Evolutionary conservation across 2,797 vertebrate genomes (phyloP), one percentile per base, ranked within the genome.

Genomic region (Neomorphus geoffroyi): DNA sequence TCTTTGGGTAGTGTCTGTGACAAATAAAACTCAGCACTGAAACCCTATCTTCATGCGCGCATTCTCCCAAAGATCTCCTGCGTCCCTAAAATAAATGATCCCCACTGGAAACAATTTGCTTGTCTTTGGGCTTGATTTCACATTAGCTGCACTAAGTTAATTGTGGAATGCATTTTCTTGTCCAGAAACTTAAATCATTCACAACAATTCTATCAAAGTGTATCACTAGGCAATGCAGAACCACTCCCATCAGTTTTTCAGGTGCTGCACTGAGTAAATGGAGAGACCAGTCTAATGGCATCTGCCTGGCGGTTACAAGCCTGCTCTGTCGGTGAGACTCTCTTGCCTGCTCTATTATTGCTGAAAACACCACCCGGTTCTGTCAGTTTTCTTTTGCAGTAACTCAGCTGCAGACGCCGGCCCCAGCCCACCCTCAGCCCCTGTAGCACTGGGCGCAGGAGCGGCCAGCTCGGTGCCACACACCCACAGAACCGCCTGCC

Each of bases 291-390:
- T 33, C 9, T 6, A 16, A 3, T 0, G 13, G 73, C 61, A 22
- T 0, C 50, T 10, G 61, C 4, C 37, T 0, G 0, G 37, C 5
- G 2, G 48, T 4, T 4, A 10, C 7, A 54, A 7, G 43, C 71
- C 87, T 18, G 50, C 35, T 33, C 33, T 27, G 35, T 1, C 1
- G 10, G 58, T 2, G 21, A 15, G 2, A 4, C 56, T 16, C 61
- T 33, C 53, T 6, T 14, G 14, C 35, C 43, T 10, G 50, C 35
- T 27, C 50, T 57, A 1, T 10, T 8, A 27, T 1, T 13, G 48
- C 64, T 35, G 41, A 30, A 8, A 43, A 13, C 79, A 39, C 2
- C 53, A 5, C 30, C 35, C 27, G 5, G 50, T 17, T 24, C 88
- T 19, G 1, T 6, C 11, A 13, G 19, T 0, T n/a, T 7, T 0